Evolutionary conservation across 2,797 vertebrate species (phyloP).

Genomic region (Tangara arthus): DNA sequence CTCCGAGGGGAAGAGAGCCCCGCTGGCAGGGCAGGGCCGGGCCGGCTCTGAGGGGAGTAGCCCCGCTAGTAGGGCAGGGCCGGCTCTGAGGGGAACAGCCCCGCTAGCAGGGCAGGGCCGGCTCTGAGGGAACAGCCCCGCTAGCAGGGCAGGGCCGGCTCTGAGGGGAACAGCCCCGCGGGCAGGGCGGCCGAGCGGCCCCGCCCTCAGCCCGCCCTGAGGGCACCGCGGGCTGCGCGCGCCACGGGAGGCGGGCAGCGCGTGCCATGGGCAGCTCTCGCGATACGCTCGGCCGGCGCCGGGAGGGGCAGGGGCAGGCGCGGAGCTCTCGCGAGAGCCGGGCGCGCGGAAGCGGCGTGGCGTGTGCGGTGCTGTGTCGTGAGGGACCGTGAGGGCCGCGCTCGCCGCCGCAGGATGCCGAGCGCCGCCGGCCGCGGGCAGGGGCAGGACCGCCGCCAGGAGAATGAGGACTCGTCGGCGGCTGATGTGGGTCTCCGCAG

Average conservation of each 20-base stretch:
- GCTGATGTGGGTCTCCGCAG: constrained; percentile 71
- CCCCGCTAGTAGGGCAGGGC: too few species aligned
- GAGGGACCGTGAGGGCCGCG: neutral
- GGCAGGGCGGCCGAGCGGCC: too few species aligned
- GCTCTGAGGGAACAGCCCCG: too few species aligned
- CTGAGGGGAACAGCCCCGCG: too few species aligned
- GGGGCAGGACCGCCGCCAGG: constrained; percentile 62
- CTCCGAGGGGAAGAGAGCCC: too few species aligned
- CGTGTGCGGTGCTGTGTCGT: fast-evolving
- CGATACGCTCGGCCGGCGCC: neutral
- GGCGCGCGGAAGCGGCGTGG: neutral
- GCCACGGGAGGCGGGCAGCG: neutral
- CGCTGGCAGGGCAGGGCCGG: too few species aligned
- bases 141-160: too few species aligned
- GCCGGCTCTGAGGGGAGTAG: too few species aligned
- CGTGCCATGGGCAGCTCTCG: neutral
- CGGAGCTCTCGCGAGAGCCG: neutral
- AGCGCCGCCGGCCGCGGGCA: constrained; percentile 64
- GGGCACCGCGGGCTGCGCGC: neutral
- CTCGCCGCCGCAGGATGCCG: constrained; percentile 61
- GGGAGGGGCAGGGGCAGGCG: neutral
- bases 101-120: too few species aligned
- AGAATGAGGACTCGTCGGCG: constrained; percentile 61
- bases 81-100: too few species aligned
- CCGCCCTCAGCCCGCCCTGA: neutral